Conservation (phyloP, 2,113 vertebrate genomes). For the Saguinus imperator region DNA sequence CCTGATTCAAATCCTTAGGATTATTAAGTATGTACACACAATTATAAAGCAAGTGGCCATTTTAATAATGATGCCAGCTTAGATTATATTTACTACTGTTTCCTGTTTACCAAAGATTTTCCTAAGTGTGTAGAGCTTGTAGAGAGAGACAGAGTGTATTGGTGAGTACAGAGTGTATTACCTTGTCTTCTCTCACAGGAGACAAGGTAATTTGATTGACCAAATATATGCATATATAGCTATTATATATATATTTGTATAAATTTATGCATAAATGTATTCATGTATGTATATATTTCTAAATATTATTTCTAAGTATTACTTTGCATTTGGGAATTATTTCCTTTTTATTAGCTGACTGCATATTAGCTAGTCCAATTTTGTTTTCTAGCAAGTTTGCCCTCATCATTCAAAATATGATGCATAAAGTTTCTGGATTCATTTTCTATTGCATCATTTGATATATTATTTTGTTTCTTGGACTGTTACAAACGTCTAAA, state of each 20-base stretch:
- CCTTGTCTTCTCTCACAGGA: not conserved
- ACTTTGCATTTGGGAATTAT: not conserved
- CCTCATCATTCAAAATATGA: slow-evolving; percentile 70
- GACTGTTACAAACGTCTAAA: slow-evolving; percentile 75
- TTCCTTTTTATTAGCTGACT: slow-evolving; percentile 61
- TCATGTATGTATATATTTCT: not conserved
- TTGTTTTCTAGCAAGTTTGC: slow-evolving; percentile 58
- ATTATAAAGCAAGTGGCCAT: not conserved
- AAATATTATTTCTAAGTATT: not conserved
- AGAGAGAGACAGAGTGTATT: not conserved
- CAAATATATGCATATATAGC: not conserved
- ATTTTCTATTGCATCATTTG: slow-evolving; percentile 67
- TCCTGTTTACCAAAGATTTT: not conserved
- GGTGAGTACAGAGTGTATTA: not conserved
- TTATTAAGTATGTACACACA: not conserved
- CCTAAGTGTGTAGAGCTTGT: not conserved
- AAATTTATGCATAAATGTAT: not conserved
- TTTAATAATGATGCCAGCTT: not conserved
- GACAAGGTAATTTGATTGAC: not conserved
- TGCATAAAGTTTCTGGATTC: slow-evolving; percentile 67
- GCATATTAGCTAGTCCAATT: slow-evolving; percentile 57
- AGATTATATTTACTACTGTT: not conserved
- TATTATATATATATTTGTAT: not conserved
- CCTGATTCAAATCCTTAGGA: fast-evolving
- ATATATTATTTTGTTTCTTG: slow-evolving; percentile 79